Percentiles rank a stretch among this genome's conserved stretches.
Conservation (phyloP, 2,113 vertebrate genomes). For the Peucedramus taeniatus region DNA sequence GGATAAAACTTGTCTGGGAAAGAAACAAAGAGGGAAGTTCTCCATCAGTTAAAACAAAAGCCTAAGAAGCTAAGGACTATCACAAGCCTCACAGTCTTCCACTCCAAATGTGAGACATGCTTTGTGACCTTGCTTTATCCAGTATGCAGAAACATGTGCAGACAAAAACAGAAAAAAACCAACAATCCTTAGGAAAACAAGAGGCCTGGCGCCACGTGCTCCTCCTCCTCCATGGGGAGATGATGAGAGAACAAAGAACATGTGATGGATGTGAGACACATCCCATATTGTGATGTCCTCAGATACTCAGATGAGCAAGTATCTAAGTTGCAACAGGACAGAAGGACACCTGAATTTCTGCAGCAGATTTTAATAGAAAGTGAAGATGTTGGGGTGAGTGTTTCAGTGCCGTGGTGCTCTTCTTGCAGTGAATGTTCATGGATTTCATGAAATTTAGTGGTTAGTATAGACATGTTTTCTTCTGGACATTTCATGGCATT, state of each 20-base stretch:
- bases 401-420: neutral
- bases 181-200: conserved; percentile 48
- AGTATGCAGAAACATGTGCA: conserved; percentile 48
- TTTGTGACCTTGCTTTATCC: conserved; percentile 54
- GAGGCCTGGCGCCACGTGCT: conserved; percentile 36
- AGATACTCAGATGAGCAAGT: conserved; percentile 19
- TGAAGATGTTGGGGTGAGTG: neutral
- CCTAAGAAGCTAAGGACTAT: neutral
- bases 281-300: conserved; percentile 35
- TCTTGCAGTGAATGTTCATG: neutral
- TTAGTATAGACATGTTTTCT: conserved; percentile 56
- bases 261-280: conserved; percentile 47
- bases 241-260: conserved; percentile 62
- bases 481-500: conserved; percentile 62
- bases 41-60: neutral
- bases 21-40: neutral
- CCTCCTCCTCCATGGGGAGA: conserved; percentile 51
- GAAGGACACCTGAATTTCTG: conserved; percentile 22
- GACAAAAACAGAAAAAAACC: conserved; percentile 28
- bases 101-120: conserved; percentile 28
- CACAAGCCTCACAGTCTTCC: neutral
- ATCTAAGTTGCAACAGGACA: neutral
- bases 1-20: neutral
- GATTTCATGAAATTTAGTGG: conserved; percentile 8
- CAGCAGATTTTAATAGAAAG: neutral